Conservation (phyloP, 30 jellyfish, hydroid and myxozoan genomes). For the Mastigias papua region DNA sequence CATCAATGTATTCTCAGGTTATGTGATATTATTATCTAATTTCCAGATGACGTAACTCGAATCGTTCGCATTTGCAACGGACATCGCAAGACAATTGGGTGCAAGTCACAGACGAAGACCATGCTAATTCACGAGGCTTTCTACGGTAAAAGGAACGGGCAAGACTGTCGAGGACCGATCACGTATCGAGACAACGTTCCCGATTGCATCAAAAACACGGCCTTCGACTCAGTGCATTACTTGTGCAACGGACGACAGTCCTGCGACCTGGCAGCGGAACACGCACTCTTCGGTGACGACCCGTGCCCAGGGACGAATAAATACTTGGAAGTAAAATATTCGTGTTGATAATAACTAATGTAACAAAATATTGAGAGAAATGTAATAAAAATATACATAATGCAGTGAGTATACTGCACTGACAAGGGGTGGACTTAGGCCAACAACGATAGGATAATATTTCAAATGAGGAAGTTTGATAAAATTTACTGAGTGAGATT, state of each 20-base stretch:
- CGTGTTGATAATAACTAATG: slow-evolving; percentile 49
- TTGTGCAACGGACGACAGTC: slow-evolving; percentile 90
- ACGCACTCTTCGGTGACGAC: slow-evolving; percentile 92
- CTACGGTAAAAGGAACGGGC: slow-evolving; percentile 93
- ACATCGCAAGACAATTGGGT: slow-evolving; percentile 79
- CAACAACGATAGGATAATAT: too few species aligned
- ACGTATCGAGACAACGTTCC: slow-evolving; percentile 88
- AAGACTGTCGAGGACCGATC: slow-evolving; percentile 93
- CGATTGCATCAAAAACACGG: slow-evolving; percentile 83
- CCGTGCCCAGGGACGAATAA: slow-evolving; percentile 96
- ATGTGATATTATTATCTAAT: neutral
- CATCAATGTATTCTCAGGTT: too few species aligned
- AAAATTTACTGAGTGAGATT: too few species aligned
- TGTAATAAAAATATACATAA: neutral
- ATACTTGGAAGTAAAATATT: slow-evolving; percentile 82
- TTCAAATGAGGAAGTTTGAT: too few species aligned
- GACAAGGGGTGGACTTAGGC: too few species aligned
- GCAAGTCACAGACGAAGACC: slow-evolving; percentile 74
- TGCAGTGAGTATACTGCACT: neutral
- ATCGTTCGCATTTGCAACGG: slow-evolving; percentile 92
- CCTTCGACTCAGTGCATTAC: slow-evolving; percentile 86
- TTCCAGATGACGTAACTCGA: slow-evolving; percentile 51
- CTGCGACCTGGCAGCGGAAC: slow-evolving; percentile 94
- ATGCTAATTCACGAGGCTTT: slow-evolving; percentile 81
- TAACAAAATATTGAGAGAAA: neutral